phyloP scores from a whole-genome alignment of 2,797 vertebrate genomes.

The Amniataba percoides region DNA sequence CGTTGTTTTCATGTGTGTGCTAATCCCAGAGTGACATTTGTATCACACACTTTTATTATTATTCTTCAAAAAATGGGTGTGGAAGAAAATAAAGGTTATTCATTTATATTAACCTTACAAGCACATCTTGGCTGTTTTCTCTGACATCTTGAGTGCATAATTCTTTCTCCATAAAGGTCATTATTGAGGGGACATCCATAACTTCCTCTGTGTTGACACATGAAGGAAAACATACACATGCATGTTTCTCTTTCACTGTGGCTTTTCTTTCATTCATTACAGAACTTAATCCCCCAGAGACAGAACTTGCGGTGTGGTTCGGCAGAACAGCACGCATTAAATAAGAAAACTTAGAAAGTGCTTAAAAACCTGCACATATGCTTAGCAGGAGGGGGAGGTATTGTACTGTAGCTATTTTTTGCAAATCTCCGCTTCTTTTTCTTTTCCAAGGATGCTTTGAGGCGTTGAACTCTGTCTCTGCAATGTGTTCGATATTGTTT shows the following conservation, averaged over 20 bases:
- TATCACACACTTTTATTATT: not conserved
- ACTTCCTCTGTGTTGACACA: not conserved
- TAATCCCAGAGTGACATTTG: not conserved
- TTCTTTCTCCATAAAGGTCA: slow-evolving; percentile 4
- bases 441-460: slow-evolving; percentile 39
- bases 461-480: slow-evolving; percentile 55
- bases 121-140: not conserved
- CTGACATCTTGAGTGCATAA: not conserved
- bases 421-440: slow-evolving; percentile 14
- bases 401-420: slow-evolving; percentile 26
- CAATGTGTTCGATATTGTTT: slow-evolving; percentile 49
- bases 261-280: not conserved
- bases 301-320: slow-evolving; percentile 23
- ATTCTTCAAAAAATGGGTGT: not conserved
- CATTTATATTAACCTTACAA: not conserved
- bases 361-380: slow-evolving; percentile 58
- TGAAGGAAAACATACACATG: not conserved
- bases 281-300: slow-evolving; percentile 46
- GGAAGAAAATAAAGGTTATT: not conserved
- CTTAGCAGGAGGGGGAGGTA: not conserved
- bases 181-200: not conserved
- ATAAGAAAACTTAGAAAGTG: slow-evolving; percentile 33
- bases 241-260: not conserved
- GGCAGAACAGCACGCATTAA: slow-evolving; percentile 37
- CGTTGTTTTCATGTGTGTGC: not conserved